Evolutionary conservation across 2,113 vertebrate genomes (phyloP).

Genomic region (Himantopus leucocephalus): DNA sequence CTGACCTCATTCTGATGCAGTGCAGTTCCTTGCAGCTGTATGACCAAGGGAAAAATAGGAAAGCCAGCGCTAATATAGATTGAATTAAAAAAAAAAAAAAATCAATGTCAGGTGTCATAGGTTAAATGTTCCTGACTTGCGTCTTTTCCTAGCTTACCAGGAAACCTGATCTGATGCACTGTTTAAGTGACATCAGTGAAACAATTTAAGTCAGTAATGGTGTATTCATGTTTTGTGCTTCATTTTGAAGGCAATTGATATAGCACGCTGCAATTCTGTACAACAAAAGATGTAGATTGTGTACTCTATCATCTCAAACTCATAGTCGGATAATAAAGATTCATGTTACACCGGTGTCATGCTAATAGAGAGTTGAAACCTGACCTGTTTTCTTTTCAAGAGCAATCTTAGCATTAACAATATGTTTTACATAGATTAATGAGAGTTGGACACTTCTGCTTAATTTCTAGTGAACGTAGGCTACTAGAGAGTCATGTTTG

Average conservation of each 20-base stretch:
- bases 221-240: background rate
- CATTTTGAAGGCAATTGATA: background rate
- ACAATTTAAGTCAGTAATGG: background rate
- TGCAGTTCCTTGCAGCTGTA: accelerated
- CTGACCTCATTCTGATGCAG: background rate
- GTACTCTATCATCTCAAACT: background rate
- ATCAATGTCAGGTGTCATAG: background rate
- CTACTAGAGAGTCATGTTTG: background rate
- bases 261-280: background rate
- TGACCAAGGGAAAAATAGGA: background rate
- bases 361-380: background rate
- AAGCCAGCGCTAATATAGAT: background rate
- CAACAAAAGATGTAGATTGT: background rate
- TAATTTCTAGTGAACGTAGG: background rate
- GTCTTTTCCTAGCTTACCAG: background rate
- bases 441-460: background rate
- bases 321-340: background rate
- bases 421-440: background rate
- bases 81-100: background rate
- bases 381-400: background rate
- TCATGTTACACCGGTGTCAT: background rate
- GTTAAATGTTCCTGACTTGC: background rate
- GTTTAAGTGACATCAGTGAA: background rate
- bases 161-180: background rate
- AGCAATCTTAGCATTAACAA: background rate